Conservation (phyloP, 23 tunicate genomes). For the Ascidia mentula region DNA sequence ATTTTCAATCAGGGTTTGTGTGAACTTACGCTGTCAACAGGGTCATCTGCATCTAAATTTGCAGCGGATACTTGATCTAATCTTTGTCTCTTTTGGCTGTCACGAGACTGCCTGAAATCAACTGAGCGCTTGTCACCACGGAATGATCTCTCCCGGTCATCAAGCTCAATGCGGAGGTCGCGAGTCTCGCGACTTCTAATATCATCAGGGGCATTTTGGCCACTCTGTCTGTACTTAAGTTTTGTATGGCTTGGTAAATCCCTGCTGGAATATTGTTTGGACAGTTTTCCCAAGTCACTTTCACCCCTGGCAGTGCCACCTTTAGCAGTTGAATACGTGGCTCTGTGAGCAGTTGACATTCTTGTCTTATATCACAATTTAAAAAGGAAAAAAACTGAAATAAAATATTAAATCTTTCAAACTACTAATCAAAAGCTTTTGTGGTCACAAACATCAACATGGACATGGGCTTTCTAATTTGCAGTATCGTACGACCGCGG, state of each 20-base stretch:
- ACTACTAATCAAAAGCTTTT: too few species aligned
- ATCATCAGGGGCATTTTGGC: conserved; percentile 89
- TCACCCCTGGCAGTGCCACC: conserved; percentile 87
- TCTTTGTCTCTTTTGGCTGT: conserved; percentile 62
- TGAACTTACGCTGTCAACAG: conserved; percentile 34
- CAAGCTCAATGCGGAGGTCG: conserved; percentile 65
- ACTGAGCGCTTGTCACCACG: conserved; percentile 70
- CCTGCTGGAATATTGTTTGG: conserved; percentile 83
- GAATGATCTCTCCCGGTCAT: conserved; percentile 65
- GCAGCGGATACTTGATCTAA: conserved; percentile 71
- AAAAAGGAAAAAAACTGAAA: too few species aligned
- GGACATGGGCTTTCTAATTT: too few species aligned
- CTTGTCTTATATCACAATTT: too few species aligned
- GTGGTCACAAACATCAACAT: too few species aligned
- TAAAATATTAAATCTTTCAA: too few species aligned
- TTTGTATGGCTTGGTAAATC: conserved; percentile 89
- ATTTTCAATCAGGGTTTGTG: not conserved
- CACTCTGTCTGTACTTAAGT: conserved; percentile 73
- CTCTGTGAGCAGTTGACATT: conserved; percentile 96
- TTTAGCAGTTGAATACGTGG: conserved; percentile 83
- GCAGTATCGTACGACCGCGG: too few species aligned
- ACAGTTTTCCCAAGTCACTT: conserved; percentile 84
- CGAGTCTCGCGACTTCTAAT: conserved; percentile 62
- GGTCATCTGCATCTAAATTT: conserved; percentile 87
- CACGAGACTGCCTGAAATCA: conserved; percentile 56